These are phyloP conservation scores for Syngnathus floridae DNA, from an alignment of 2,113 vertebrate species.

Conservation along the genomic window DNA sequence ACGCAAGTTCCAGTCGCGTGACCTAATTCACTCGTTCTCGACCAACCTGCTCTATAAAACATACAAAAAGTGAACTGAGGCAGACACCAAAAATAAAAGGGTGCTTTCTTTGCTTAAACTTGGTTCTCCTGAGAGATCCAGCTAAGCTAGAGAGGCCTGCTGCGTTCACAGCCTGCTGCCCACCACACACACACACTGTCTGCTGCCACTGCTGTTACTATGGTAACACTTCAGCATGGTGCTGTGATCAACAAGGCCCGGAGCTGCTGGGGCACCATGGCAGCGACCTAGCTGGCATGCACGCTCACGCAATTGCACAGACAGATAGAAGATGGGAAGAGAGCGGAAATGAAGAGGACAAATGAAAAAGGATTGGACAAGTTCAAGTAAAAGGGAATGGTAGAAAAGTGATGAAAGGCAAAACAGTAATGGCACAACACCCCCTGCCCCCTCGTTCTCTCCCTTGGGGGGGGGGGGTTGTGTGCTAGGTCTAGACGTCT, in stretches of 20 bases:
- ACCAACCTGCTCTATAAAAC: background rate
- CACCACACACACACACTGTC: slow-evolving; percentile 34
- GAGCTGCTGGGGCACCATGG: slow-evolving; percentile 59
- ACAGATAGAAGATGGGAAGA: slow-evolving; percentile 23
- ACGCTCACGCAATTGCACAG: slow-evolving; percentile 11
- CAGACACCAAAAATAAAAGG: slow-evolving; percentile 23
- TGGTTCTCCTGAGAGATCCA: slow-evolving; percentile 32
- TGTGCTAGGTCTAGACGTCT: slow-evolving; percentile 54
- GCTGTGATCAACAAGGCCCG: slow-evolving; percentile 60
- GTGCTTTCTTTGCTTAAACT: slow-evolving; percentile 33
- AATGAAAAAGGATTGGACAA: slow-evolving; percentile 21
- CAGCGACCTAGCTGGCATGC: slow-evolving; percentile 67
- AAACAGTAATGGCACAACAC: slow-evolving; percentile 1
- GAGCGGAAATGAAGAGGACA: slow-evolving; percentile 11
- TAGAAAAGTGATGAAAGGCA: slow-evolving; percentile 13
- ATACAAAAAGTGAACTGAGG: background rate
- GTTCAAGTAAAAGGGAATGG: slow-evolving; percentile 1
- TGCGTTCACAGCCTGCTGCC: slow-evolving; percentile 60
- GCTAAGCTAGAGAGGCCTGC: slow-evolving; percentile 52
- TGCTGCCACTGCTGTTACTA: slow-evolving; percentile 63
- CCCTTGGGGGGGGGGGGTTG: slow-evolving; percentile 37
- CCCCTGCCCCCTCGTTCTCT: slow-evolving; percentile 21
- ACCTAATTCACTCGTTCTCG: background rate
- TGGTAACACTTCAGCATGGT: slow-evolving; percentile 65
- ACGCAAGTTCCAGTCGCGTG: background rate